Evolutionary conservation across 2,888 invertebrate genomes (phyloP), one percentile per base, ranked within the genome.

Genomic region (Pherbina coryleti): DNA sequence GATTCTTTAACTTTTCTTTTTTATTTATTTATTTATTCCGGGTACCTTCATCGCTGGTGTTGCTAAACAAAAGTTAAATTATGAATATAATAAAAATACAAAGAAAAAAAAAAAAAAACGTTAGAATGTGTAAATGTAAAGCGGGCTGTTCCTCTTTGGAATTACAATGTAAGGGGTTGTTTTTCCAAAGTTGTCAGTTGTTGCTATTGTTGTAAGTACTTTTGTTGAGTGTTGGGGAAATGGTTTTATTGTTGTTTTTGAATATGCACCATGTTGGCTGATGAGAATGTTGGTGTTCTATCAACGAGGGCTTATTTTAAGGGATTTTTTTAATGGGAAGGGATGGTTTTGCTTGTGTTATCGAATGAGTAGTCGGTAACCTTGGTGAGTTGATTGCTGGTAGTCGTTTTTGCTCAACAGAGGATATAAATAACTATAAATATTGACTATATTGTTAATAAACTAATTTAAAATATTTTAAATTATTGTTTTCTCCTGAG

Each of bases 81-180:
- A 76, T 76, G 76, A 76, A 70, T 57, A 62, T 70, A 67, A 76
- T 76, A 76, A 76, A 75, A 75, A 75, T n/a, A n/a, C n/a, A n/a
- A n/a, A n/a, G n/a, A 69, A 1, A n/a, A 22, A 25, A 60, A 28
- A 9, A 14, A 22, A 57, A 44, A 44, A 44, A 44, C 44, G 11
- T 11, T 44, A 44, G 1, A 44, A 44, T 44, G 22, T 17, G 37
- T 19, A 57, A 49, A 60, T 25, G 44, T 73, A 5, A 8, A n/a
- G 62, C 11, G 28, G 28, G 62, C 22, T 22, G 57, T 25, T 19
- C 3, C 8, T 49, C 37, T 44, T 44, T 31, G 28, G 11, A 25
- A 19, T 67, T 25, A 28, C 28, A 44, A 49, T 11, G 14, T n/a
- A 66, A 66, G 51, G 5, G n/a, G 69, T 17, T 5, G 49, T 53